phyloP scores from a whole-genome alignment of 2,113 vertebrate species.

The Zosterops borbonicus region DNA sequence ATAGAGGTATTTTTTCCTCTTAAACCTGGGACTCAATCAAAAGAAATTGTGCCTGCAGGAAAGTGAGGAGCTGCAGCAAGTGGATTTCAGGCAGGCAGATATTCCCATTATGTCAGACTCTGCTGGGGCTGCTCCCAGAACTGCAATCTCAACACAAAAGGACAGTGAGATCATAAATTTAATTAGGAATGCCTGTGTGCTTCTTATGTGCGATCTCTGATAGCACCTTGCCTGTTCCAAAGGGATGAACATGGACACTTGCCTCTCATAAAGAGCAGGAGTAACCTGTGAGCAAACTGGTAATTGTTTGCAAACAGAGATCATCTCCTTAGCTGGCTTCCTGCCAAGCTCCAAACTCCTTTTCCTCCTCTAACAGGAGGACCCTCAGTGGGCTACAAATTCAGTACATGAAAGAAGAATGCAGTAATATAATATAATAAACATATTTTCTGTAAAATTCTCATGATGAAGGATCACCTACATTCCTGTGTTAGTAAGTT shows the following conservation, averaged over 20 bases:
- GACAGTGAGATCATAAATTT: neutral
- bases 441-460: neutral
- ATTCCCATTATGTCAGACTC: neutral
- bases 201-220: neutral
- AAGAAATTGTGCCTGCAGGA: neutral
- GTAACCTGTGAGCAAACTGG: neutral
- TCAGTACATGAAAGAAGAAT: neutral
- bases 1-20: neutral
- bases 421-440: neutral
- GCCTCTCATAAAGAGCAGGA: neutral
- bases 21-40: neutral
- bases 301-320: neutral
- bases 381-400: neutral
- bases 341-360: neutral
- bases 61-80: neutral
- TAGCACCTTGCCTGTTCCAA: neutral
- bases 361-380: neutral
- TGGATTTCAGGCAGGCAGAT: neutral
- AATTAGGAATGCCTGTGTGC: neutral
- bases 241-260: neutral
- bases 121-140: neutral
- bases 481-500: neutral
- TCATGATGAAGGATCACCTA: neutral
- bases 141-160: neutral
- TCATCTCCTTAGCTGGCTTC: neutral